A percentile compares a stretch with the other conserved stretches of the same genome.
Conservation (phyloP, 1,140 invertebrate species). For the Triops longicaudatus region DNA sequence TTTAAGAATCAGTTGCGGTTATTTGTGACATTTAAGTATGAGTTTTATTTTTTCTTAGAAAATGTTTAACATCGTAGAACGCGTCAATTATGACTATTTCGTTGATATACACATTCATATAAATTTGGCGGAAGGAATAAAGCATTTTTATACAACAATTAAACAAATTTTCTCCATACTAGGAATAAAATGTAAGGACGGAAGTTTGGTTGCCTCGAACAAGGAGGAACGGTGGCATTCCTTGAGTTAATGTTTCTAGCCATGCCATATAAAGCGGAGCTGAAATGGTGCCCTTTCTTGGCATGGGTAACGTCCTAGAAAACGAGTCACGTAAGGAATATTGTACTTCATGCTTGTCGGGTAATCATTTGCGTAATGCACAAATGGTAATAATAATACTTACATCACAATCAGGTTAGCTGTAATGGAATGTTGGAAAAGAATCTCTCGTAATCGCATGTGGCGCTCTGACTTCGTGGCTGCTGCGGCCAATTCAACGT, state of each 20-base stretch:
- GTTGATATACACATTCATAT: too few relatives aligned
- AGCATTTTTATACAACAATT: too few relatives aligned
- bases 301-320: constrained; percentile 49
- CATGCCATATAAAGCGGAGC: constrained; percentile 52
- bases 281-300: constrained; percentile 44
- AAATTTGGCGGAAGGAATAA: too few relatives aligned
- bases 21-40: too few relatives aligned
- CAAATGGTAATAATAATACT: constrained; percentile 31
- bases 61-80: too few relatives aligned
- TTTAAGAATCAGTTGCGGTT: too few relatives aligned
- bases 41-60: too few relatives aligned
- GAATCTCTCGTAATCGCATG: constrained; percentile 42
- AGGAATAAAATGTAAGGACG: constrained; percentile 55
- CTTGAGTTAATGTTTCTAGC: constrained; percentile 49
- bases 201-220: constrained; percentile 52
- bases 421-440: constrained; percentile 41
- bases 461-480: constrained; percentile 41
- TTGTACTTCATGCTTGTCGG: not conserved
- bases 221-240: constrained; percentile 51
- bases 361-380: too few relatives aligned
- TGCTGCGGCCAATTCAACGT: constrained; percentile 26
- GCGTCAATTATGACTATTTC: too few relatives aligned
- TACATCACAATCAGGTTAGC: constrained; percentile 47
- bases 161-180: constrained; percentile 29
- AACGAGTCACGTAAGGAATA: not conserved